Evolutionary conservation across 2,113 vertebrate genomes (phyloP), one percentile per base, ranked within the genome.

Genomic region (Peromyscus maniculatus): DNA sequence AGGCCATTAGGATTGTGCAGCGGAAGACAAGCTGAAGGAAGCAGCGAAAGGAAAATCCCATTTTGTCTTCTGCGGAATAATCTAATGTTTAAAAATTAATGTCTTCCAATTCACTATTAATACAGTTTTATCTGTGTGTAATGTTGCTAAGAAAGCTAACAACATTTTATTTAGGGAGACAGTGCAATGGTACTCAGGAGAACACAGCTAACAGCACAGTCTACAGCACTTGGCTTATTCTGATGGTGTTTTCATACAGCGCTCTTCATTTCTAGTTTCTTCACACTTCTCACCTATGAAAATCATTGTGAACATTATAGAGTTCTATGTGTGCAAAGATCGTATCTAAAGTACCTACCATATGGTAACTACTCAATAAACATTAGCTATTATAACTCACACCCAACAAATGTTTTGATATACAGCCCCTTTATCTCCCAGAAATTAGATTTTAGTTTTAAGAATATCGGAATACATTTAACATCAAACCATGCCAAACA

Each of bases 361-460:
- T 2, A 43, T 67, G 52, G 16, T 52, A 31, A 62, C 1, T 15
- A 43, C 1, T 97, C 62, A 94, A 66, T 89, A 94, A 79, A 84
- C 91, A 79, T 67, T 82, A 79, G 43, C 39, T 64, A 88, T 86
- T 80, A 49, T 67, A 82, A 96, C 90, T 91, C 13, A 82, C 72
- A 87, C 67, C 31, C 91, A 91, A 52, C 21, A 87, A 77, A 93
- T 55, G 36, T 91, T 95, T 96, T 95, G 49, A 95, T 80, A n/a
- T 87, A 75, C 36, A 80, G 31, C 93, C 84, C 3, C n/a, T 83
- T 22, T 71, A 83, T 84, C 59, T 97, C 17, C 16, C 36, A 87
- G 39, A 91, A 95, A 97, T 94, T 90, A 93, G 69, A 96, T 49
- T 94, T 97, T 43, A 78, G 36, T 74, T 39, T 95, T 43, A 52